Evolutionary conservation across 2,888 invertebrate genomes (phyloP), one percentile per base, ranked within the genome.

Genomic region (Cistogaster globosa): DNA sequence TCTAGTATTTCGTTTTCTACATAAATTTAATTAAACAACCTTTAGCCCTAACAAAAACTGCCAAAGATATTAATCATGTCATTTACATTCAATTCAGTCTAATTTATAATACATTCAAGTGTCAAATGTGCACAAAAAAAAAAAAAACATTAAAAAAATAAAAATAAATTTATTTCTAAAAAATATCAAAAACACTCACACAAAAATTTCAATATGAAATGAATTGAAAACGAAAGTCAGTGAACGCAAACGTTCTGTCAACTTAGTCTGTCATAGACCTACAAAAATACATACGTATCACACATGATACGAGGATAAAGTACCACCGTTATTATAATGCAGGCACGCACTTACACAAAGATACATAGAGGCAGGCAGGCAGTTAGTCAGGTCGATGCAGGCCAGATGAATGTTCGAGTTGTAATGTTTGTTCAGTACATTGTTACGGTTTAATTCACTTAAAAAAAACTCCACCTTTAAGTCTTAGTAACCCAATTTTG

Each of bases 51-150:
- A 72, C 72, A 57, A 42, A 77, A 71, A 60, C 65, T 53, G 45
- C 36, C 26, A 68, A 51, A 74, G 74, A 81, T 81, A 81, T 81
- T 85, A 81, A 69, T 85, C 81, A 78, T 65, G 78, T 81, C 60
- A 74, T 78, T 85, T 75, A 82, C 82, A 85, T 85, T 85, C 85
- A 75, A 74, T 82, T 82, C 69, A 71, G 65, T 65, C 85, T 71
- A 74, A 85, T 85, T 78, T 82, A 85, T 75, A 74, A 78, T 78
- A 78, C 77, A 78, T 77, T 74, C 84, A 74, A 75, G 85, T 85
- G 85, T 82, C 82, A 78, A 77, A 68, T 74, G 84, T 45, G 45
- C 69, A 75, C 38, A 74, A 51, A 72, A 26, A 26, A 26, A 26
- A 26, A 26, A 26, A 26, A 26, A 72, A 83, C 60, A 62, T 60